These are phyloP conservation scores for Propithecus deckenii DNA, from an alignment of 2,797 vertebrate genomes.

Conservation along the genomic window DNA sequence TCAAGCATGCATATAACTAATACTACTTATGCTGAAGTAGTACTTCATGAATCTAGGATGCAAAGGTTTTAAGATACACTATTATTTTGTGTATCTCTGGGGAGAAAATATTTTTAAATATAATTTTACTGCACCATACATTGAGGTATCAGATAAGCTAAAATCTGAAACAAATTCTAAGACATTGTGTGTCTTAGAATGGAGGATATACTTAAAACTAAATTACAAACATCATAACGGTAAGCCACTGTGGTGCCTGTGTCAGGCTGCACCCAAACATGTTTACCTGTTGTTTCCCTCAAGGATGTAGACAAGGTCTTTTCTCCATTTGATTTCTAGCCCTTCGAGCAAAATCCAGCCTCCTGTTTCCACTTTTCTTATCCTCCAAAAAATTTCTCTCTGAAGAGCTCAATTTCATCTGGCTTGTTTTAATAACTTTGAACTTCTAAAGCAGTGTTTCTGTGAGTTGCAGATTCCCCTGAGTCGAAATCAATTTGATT, in stretches of 20 bases:
- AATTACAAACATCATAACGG: not conserved
- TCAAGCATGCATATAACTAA: not conserved
- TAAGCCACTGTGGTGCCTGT: too few relatives aligned
- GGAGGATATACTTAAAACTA: not conserved
- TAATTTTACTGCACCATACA: not conserved
- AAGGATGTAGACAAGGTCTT: not conserved
- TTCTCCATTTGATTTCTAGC: not conserved
- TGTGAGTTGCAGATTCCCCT: not conserved
- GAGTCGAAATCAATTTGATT: not conserved
- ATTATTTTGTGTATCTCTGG: not conserved
- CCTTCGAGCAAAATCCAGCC: not conserved
- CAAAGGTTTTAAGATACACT: not conserved
- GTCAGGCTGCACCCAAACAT: not conserved
- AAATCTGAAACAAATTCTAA: not conserved
- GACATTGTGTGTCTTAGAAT: not conserved
- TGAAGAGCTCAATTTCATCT: not conserved
- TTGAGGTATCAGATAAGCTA: not conserved
- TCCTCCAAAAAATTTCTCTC: not conserved
- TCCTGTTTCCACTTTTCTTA: not conserved
- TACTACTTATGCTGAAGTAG: not conserved
- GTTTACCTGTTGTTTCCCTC: not conserved
- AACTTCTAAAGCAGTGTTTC: not conserved
- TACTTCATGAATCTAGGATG: not conserved
- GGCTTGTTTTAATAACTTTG: not conserved
- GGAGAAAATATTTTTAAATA: not conserved